A percentile compares a stretch with the other conserved stretches of the same genome.
Conservation (phyloP, 1,140 invertebrate species). For the Holotrichia oblita region DNA sequence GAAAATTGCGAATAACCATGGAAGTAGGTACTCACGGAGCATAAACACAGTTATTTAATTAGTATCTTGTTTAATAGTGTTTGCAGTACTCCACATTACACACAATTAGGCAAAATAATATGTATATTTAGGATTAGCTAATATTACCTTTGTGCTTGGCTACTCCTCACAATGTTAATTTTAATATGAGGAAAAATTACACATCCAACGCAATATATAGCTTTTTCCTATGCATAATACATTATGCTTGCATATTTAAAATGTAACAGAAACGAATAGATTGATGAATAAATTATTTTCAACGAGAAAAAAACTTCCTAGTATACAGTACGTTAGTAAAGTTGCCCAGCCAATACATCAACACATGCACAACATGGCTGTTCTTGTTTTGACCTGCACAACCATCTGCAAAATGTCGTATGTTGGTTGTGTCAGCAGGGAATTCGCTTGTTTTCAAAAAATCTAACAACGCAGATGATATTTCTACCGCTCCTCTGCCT, state of each 20-base stretch:
- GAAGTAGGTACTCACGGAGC: background rate
- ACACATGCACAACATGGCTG: no score
- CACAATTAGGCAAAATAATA: background rate
- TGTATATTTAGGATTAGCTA: background rate
- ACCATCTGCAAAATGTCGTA: no score
- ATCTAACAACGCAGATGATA: no score
- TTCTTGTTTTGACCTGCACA: no score
- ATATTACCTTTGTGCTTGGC: background rate
- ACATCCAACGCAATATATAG: background rate
- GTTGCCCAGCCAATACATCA: no score
- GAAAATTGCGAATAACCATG: background rate
- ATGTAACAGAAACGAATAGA: no score
- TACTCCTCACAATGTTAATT: background rate
- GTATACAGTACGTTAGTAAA: no score
- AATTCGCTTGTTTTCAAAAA: no score
- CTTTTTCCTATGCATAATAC: background rate
- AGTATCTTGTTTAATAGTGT: background rate
- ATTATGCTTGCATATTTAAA: background rate
- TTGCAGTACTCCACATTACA: background rate
- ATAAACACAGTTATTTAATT: slow-evolving; percentile 18
- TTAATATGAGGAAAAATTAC: background rate
- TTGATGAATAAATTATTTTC: no score
- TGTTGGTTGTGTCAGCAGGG: no score
- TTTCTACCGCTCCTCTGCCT: no score
- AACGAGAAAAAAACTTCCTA: no score